Conservation (phyloP, 1,140 invertebrate species). For the Drosophila saltans region DNA sequence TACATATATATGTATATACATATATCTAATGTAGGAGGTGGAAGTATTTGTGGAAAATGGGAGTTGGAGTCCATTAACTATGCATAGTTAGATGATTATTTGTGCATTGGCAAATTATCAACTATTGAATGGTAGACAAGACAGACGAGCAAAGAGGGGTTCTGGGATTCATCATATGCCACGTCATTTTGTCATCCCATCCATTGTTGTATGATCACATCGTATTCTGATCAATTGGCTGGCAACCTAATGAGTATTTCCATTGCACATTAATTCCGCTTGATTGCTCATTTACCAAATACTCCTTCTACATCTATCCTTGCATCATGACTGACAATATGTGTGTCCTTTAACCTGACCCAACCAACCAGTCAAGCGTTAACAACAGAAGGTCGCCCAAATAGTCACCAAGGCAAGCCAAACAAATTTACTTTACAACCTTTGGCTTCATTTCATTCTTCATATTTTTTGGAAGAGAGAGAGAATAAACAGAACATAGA, state of each 20-base stretch:
- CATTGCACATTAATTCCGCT: background rate
- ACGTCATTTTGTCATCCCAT: conserved; percentile 14
- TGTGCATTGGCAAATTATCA: conserved; percentile 59
- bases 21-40: background rate
- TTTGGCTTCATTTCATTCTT: background rate
- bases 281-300: conserved; percentile 2
- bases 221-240: conserved; percentile 9
- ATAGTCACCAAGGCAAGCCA: background rate
- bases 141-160: background rate
- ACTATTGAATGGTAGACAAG: conserved; percentile 37
- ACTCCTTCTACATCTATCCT: background rate
- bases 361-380: conserved; percentile 5
- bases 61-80: conserved; percentile 18
- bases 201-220: background rate
- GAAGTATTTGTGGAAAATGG: background rate
- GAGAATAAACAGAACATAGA: background rate
- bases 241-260: conserved; percentile 10
- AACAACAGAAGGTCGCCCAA: conserved; percentile 5
- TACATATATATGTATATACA: conserved; percentile 3
- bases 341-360: background rate
- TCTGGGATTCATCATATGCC: conserved; percentile 12
- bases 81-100: conserved; percentile 42
- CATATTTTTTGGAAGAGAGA: background rate
- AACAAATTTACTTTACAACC: conserved; percentile 8
- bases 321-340: background rate